Conservation (phyloP, 1,140 invertebrate genomes). For the Metopolophium dirhodum region DNA sequence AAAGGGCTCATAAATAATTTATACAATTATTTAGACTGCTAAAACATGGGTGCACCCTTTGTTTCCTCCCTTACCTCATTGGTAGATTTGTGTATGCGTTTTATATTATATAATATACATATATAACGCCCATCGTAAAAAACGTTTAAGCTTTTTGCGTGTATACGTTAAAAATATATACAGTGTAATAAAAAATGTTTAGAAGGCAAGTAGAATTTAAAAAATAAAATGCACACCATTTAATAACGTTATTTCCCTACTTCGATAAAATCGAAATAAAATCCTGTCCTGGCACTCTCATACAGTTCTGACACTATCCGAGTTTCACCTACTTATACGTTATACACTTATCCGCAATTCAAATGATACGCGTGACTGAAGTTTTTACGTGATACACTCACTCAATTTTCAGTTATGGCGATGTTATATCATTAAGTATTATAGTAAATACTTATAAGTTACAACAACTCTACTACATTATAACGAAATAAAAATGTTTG, state of each 20-base stretch:
- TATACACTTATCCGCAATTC: background rate
- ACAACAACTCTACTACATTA: background rate
- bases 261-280: constrained; percentile 49
- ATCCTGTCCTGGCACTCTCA: background rate
- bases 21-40: constrained; percentile 40
- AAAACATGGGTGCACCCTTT: constrained; percentile 33
- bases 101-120: background rate
- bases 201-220: background rate
- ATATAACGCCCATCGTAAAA: constrained; percentile 21
- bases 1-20: constrained; percentile 47
- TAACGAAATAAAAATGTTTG: background rate
- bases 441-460: background rate
- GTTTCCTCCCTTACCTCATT: constrained; percentile 15
- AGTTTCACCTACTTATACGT: background rate
- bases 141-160: constrained; percentile 25
- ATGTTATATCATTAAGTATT: background rate
- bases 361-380: background rate
- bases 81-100: background rate
- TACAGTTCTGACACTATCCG: background rate
- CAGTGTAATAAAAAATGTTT: constrained; percentile 11
- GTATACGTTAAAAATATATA: constrained; percentile 15
- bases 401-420: background rate
- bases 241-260: background rate
- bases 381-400: background rate
- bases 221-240: background rate